Evolutionary conservation across 2,797 vertebrate species (phyloP).

Genomic region (Falco naumanni): DNA sequence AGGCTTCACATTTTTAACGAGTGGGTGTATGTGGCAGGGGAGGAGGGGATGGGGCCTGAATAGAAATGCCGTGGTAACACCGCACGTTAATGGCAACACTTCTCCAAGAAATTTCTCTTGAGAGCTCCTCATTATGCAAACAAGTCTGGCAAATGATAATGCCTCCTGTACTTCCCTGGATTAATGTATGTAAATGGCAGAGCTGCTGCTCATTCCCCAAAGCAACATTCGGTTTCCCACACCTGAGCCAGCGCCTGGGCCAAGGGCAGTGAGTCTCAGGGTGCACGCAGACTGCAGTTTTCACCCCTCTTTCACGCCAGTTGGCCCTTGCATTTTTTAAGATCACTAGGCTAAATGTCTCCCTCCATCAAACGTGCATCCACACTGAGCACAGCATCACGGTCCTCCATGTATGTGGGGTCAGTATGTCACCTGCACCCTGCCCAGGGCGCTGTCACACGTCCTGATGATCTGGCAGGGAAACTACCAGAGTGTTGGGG

Average conservation of each 20-base stretch:
- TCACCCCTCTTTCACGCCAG: neutral
- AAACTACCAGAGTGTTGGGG: neutral
- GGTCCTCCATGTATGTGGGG: rapidly evolving
- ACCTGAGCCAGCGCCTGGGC: neutral
- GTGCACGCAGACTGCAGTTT: neutral
- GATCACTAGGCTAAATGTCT: neutral
- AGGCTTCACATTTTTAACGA: neutral
- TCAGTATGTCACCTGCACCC: neutral
- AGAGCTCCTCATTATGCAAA: constrained; percentile 67
- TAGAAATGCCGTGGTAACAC: neutral
- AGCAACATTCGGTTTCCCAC: constrained; percentile 21
- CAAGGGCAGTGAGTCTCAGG: neutral
- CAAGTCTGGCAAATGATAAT: constrained; percentile 60
- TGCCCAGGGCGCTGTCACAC: neutral
- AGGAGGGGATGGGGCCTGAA: neutral
- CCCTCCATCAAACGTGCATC: neutral
- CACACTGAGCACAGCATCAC: rapidly evolving
- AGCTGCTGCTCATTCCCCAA: constrained; percentile 13
- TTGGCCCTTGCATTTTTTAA: neutral
- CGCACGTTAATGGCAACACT: neutral
- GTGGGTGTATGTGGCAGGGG: neutral
- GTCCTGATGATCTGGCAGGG: neutral
- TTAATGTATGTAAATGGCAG: constrained; percentile 59
- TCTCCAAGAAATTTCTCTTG: constrained; percentile 50
- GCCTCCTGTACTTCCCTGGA: constrained; percentile 44